phyloP scores from a whole-genome alignment of 2,797 vertebrate species.

The Hyperoplus lanceolatus region DNA sequence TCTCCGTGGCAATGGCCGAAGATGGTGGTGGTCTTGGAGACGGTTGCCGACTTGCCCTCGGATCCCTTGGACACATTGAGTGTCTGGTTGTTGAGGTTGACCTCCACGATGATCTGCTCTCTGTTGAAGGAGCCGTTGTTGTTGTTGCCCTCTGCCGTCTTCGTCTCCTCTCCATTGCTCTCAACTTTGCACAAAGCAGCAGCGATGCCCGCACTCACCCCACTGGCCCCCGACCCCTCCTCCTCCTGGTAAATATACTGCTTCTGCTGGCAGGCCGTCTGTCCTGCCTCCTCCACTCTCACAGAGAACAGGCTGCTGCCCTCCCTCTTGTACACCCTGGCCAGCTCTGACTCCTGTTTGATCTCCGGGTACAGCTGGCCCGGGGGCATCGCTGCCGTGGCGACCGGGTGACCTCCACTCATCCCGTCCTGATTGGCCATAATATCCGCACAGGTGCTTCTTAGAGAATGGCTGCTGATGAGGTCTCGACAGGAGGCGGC shows the following conservation, averaged over 20 bases:
- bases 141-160: slow-evolving; percentile 76
- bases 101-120: slow-evolving; percentile 98
- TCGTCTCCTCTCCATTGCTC: slow-evolving; percentile 83
- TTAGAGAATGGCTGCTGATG: slow-evolving; percentile 91
- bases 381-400: slow-evolving; percentile 53
- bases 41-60: slow-evolving; percentile 84
- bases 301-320: slow-evolving; percentile 90
- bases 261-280: slow-evolving; percentile 78
- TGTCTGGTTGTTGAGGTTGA: slow-evolving; percentile 99
- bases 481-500: slow-evolving; percentile 95
- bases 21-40: slow-evolving; percentile 71
- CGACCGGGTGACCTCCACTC: slow-evolving; percentile 48
- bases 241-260: slow-evolving; percentile 91
- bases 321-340: slow-evolving; percentile 91
- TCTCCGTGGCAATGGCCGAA: slow-evolving; percentile 77
- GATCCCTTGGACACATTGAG: slow-evolving; percentile 95
- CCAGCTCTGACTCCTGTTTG: slow-evolving; percentile 92
- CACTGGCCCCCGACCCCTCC: slow-evolving; percentile 73
- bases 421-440: slow-evolving; percentile 86
- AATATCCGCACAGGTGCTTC: slow-evolving; percentile 77
- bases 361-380: slow-evolving; percentile 92
- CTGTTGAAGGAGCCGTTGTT: slow-evolving; percentile 88
- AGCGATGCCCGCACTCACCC: slow-evolving; percentile 22
- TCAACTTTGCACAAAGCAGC: slow-evolving; percentile 89
- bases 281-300: slow-evolving; percentile 88